Base-by-base conservation (phyloP, 2,797 vertebrate genomes). In the Arnoldichthys spilopterus region DNA sequence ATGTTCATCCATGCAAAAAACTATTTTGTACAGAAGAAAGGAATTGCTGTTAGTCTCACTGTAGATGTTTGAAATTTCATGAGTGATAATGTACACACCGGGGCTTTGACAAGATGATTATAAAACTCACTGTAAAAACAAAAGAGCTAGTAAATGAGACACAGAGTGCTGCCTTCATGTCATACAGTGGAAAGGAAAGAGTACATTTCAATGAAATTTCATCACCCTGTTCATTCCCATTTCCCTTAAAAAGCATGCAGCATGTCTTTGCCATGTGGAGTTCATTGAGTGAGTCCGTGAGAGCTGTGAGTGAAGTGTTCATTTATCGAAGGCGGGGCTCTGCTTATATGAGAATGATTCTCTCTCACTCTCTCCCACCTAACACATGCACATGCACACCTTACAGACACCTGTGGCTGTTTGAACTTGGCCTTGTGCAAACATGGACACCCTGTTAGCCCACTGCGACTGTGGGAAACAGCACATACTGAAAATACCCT, bases 321-420 rank as follows among this genome's bases (percentile, higher is more conserved):
- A 87, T 94, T 93, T 92, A 92, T 91, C 91, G 37, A 92, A 92
- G 92, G 93, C 87, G 92, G 87, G 92, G 88, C 79, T 59, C 78
- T 85, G 77, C 68, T 54, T 89, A 85, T 88, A 91, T 90, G 89
- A 89, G 86, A 82, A 85, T 81, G 18, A 85, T 84, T 88, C 86
- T 88, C 86, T 88, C 79, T 58, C 76, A 79, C 87, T 86, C 82
- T 74, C 32, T 40, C 37, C 30, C 28, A 51, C n/a, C 18, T 87
- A 80, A 72, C 45, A 62, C 54, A 70, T 64, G 74, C 64, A 51
- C 49, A 62, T 18, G 59, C 66, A 54, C 54, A 77, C 62, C 76
- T 74, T 79, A 58, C 75, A 56, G 40, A 74, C 76, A 76, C 73
- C 43, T 34, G 47, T 73, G 30, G n/a, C n/a, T 77, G 56, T 70